A percentile compares a stretch with the other conserved stretches of the same genome.
These are phyloP conservation scores for Caenorhabditis inopinata DNA, from an alignment of 1,140 invertebrate genomes.

Conservation along the genomic window DNA sequence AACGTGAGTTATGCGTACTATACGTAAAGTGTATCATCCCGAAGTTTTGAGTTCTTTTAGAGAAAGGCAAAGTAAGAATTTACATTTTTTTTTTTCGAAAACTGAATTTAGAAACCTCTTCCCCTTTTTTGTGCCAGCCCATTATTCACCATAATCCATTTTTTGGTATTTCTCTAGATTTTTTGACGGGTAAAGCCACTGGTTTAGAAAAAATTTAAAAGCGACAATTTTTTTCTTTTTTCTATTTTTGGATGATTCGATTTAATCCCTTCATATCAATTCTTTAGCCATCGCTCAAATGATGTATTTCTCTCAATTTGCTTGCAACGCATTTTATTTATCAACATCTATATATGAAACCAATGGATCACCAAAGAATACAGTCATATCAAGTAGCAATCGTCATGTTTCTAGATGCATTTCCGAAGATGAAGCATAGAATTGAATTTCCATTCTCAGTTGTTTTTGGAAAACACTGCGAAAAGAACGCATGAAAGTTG, in stretches of 20 bases:
- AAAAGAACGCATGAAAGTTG: no score
- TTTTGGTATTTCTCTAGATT: background rate
- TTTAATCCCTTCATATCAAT: conserved; percentile 1
- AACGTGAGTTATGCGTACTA: conserved; percentile 35
- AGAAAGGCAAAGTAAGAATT: background rate
- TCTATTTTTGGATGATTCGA: background rate
- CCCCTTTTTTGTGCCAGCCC: conserved; percentile 1
- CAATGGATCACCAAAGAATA: conserved; percentile 1
- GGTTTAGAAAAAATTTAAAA: no score
- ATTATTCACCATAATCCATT: conserved; percentile 11
- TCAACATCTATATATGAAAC: conserved; percentile 62
- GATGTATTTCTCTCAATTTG: conserved; percentile 61
- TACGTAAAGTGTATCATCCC: background rate
- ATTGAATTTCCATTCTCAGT: background rate
- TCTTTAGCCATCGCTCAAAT: conserved; percentile 57
- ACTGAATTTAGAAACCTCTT: conserved; percentile 15
- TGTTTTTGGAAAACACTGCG: no score
- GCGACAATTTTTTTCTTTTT: no score
- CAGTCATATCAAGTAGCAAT: conserved; percentile 16
- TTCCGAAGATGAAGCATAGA: conserved; percentile 17
- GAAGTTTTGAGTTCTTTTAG: no score
- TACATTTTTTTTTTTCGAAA: background rate
- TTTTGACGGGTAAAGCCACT: background rate
- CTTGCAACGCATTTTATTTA: conserved; percentile 61
- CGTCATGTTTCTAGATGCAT: conserved; percentile 33